Conservation (phyloP, 1,140 invertebrate genomes). For the Bombus superbus region DNA sequence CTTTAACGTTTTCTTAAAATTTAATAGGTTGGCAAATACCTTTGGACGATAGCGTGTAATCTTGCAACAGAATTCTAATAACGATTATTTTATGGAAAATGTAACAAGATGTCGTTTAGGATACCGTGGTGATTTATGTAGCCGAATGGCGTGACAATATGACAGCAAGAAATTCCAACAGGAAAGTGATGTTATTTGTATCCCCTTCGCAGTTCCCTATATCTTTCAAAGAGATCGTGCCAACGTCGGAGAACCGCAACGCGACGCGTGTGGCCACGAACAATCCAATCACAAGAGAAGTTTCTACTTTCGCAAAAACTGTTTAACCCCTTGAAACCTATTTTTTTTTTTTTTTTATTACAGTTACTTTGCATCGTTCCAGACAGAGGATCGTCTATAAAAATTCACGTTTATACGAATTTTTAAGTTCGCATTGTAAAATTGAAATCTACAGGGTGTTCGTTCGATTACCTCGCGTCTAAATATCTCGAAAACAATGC, state of each 20-base stretch:
- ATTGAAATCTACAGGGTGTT: too few relatives aligned
- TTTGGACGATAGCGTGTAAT: too few relatives aligned
- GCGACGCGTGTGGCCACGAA: constrained; percentile 48
- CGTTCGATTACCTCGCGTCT: too few relatives aligned
- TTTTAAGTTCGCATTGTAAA: not conserved
- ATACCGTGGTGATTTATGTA: constrained; percentile 9
- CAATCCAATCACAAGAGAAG: constrained; percentile 28
- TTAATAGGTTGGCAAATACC: too few relatives aligned
- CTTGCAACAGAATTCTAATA: too few relatives aligned
- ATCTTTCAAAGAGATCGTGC: constrained; percentile 34
- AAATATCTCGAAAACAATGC: too few relatives aligned
- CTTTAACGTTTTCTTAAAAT: too few relatives aligned
- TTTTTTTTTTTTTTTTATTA: not conserved
- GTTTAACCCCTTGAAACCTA: not conserved
- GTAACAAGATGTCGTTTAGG: not conserved
- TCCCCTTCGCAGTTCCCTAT: constrained; percentile 19
- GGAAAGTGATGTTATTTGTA: constrained; percentile 24
- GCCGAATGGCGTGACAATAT: constrained; percentile 9
- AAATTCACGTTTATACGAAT: not conserved
- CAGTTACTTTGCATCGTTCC: not conserved
- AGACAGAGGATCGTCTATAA: too few relatives aligned
- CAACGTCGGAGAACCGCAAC: constrained; percentile 38
- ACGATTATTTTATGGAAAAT: not conserved
- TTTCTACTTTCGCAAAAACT: constrained; percentile 34
- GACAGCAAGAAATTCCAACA: constrained; percentile 9